Percentiles rank a stretch among this genome's conserved stretches.
Evolutionary conservation across 2,888 invertebrate species (phyloP).

Genomic region (Orthosia gracilis): DNA sequence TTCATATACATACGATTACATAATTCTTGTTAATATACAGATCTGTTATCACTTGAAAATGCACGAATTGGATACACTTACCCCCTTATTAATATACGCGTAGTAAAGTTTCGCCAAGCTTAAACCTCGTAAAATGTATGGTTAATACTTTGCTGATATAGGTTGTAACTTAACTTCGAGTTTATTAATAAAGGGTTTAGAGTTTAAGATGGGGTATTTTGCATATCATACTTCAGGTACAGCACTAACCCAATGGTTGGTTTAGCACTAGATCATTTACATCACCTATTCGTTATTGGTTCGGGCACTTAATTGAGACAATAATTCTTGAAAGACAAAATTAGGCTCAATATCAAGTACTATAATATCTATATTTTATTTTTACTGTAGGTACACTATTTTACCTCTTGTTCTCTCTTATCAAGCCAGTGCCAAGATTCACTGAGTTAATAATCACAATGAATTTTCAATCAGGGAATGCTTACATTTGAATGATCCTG

Average conservation of each 20-base stretch:
- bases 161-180: no score
- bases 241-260: neutral
- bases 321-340: neutral
- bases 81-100: no score
- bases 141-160: no score
- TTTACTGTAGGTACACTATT: no score
- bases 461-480: neutral
- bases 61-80: neutral
- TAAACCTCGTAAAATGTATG: no score
- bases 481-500: neutral
- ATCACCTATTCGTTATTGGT: no score
- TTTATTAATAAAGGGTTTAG: no score
- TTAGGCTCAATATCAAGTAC: neutral
- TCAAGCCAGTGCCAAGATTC: no score
- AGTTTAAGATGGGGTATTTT: slow-evolving; percentile 2
- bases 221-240: neutral
- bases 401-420: no score
- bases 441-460: neutral
- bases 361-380: neutral
- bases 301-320: neutral
- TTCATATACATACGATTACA: neutral
- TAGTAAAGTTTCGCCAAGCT: no score
- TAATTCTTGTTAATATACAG: no score
- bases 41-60: neutral
- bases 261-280: neutral